phyloP scores from a whole-genome alignment of 2,113 vertebrate genomes.

The Todiramphus chloris region DNA sequence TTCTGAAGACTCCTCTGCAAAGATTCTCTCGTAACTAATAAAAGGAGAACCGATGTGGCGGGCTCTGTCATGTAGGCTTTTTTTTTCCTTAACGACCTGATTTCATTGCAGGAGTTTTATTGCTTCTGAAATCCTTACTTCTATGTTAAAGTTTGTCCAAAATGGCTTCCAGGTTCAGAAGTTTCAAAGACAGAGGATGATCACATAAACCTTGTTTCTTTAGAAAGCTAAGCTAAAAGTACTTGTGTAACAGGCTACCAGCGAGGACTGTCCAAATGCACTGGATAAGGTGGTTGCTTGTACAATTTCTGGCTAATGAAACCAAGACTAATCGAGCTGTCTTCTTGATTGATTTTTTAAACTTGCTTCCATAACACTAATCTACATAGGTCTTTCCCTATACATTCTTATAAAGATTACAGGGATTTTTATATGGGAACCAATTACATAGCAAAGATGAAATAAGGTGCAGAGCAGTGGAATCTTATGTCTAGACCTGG shows the following conservation, averaged over 20 bases:
- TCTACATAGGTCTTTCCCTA: not conserved
- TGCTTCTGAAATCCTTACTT: not conserved
- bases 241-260: not conserved
- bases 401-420: fast-evolving
- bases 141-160: not conserved
- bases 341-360: not conserved
- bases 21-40: not conserved
- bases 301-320: not conserved
- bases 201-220: not conserved
- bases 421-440: not conserved
- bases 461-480: not conserved
- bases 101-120: not conserved
- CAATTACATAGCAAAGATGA: not conserved
- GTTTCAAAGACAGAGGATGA: not conserved
- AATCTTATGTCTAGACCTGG: not conserved
- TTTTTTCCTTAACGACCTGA: not conserved
- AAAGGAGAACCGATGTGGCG: not conserved
- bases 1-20: not conserved
- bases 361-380: not conserved
- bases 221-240: not conserved
- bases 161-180: not conserved
- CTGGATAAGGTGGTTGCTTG: not conserved
- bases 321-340: not conserved
- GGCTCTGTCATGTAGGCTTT: not conserved
- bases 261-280: not conserved